Evolutionary conservation across 2,113 vertebrate species (phyloP).

Genomic region (Kryptolebias marmoratus): DNA sequence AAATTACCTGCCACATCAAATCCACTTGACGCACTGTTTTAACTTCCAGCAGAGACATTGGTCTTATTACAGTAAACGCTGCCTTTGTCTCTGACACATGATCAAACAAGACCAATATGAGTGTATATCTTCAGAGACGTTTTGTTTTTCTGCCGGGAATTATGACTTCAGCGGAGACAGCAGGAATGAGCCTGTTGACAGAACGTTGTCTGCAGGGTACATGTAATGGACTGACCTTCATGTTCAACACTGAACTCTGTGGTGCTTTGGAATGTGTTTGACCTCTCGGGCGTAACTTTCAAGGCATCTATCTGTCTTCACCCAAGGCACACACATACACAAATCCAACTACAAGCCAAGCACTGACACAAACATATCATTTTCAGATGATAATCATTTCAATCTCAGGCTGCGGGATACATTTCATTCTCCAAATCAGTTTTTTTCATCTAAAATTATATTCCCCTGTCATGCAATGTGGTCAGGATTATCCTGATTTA

Average conservation of each 20-base stretch:
- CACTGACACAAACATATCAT: conserved; percentile 16
- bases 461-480: not conserved
- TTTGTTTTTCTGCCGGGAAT: conserved; percentile 49
- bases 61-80: not conserved
- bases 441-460: not conserved
- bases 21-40: not conserved
- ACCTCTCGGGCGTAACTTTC: conserved; percentile 46
- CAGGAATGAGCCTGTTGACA: conserved; percentile 43
- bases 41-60: not conserved
- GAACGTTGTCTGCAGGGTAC: conserved; percentile 51
- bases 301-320: conserved; percentile 35
- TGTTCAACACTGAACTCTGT: conserved; percentile 63
- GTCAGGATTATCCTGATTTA: not conserved
- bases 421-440: not conserved
- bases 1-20: conserved; percentile 3
- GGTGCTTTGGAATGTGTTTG: conserved; percentile 64
- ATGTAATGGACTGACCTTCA: conserved; percentile 58
- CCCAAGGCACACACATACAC: conserved; percentile 6
- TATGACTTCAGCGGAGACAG: conserved; percentile 31
- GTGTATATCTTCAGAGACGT: conserved; percentile 12
- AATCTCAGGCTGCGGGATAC: not conserved
- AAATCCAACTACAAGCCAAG: conserved; percentile 12
- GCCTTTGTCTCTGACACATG: conserved; percentile 4
- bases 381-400: not conserved
- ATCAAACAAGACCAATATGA: conserved; percentile 15